These are phyloP conservation scores for Callyntrura guangdongensis DNA, from an alignment of 2,888 invertebrate species.

Conservation along the genomic window DNA sequence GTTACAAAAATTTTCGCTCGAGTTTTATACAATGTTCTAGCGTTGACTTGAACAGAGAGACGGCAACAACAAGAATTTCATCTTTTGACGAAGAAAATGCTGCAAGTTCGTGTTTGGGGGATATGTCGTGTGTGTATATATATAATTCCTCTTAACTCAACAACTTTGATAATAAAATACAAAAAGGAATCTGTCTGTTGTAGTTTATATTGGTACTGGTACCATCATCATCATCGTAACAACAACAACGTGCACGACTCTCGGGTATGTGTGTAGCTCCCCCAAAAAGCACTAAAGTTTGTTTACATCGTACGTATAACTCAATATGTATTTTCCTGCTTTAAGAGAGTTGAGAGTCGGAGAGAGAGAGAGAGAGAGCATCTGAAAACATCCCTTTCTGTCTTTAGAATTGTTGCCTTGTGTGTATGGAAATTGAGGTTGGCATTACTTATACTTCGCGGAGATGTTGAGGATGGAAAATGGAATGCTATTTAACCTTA, in stretches of 20 bases:
- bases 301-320: constrained; percentile 28
- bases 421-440: not conserved
- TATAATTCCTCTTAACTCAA: constrained; percentile 46
- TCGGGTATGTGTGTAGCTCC: constrained; percentile 8
- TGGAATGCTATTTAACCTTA: constrained; percentile 28
- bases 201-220: not conserved
- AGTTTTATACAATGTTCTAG: constrained; percentile 7
- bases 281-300: constrained; percentile 36
- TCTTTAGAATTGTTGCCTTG: not conserved
- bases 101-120: constrained; percentile 46
- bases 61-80: constrained; percentile 1
- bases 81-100: constrained; percentile 25
- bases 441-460: not conserved
- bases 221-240: not conserved
- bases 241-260: not conserved
- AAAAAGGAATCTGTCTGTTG: constrained; percentile 13
- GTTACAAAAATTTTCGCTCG: constrained; percentile 62
- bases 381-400: constrained; percentile 26
- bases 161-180: constrained; percentile 16
- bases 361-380: not conserved
- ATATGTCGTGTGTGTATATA: constrained; percentile 29
- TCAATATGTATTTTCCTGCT: not conserved
- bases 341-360: not conserved
- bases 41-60: not conserved
- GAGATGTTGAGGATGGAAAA: not conserved